Evolutionary conservation across 2,888 invertebrate species (phyloP), one percentile per base, ranked within the genome.

Genomic region (Leptinotarsa tumamoca): DNA sequence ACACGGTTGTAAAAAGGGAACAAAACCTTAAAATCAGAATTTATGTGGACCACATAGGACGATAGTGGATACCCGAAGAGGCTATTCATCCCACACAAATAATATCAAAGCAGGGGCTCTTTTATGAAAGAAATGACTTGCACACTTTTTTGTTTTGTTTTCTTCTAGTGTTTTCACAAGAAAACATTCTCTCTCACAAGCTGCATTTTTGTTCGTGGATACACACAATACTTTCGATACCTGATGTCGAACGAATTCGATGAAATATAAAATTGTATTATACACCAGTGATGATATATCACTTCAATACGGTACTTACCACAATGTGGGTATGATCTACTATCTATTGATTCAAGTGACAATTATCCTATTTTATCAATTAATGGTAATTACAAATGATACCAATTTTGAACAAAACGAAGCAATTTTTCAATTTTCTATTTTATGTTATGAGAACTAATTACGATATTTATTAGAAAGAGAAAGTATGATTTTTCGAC

Each of bases 11-110:
- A 73, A 74, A 75, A 68, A 68, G 75, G 68, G 77, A 78, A 77
- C 71, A 80, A 82, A 82, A 79, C 75, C 78, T 76, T 78, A 80
- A 81, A 80, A 80, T 77, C 77, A 77, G 80, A 84, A 85, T 85
- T 85, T 84, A 85, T 85, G 82, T 82, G 81, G 85, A 85, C 85
- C 85, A 85, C 85, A 85, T 85, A 83, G 84, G 85, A 81, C 54
- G 85, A 77, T 70, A 72, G 71, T 71, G 72, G 73, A 72, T 80
- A 78, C 80, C 82, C 78, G 79, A 80, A 80, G 81, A 23, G 58
- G 58, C 21, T 50, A 51, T 27, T 49, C 63, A 63, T 54, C 85
- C 85, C 81, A 85, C 85, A 83, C 85, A 82, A 75, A 83, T 82
- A 82, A 83, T 83, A 84, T 83, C 83, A 80, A 84, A 82, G 83